Evolutionary conservation across 2,113 vertebrate genomes (phyloP).

Genomic region (Pelodiscus sinensis): DNA sequence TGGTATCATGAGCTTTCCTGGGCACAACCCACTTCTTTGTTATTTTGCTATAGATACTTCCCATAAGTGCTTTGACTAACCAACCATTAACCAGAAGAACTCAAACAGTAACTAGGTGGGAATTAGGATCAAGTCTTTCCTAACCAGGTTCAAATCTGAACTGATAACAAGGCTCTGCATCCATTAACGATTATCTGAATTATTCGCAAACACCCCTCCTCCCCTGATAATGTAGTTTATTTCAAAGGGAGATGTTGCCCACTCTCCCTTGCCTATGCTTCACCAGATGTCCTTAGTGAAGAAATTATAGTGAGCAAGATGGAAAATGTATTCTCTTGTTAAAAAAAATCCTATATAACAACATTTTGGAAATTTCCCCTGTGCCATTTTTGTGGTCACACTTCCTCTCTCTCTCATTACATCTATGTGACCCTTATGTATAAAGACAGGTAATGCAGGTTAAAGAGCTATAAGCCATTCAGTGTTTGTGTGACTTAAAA

Average conservation of each 20-base stretch:
- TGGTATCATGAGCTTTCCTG: too few species aligned
- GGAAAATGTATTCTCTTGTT: not conserved
- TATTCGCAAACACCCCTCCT: not conserved
- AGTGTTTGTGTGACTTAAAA: constrained; percentile 17
- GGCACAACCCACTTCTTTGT: too few species aligned
- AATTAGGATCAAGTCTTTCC: not conserved
- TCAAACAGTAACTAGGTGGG: not conserved
- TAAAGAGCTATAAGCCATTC: not conserved
- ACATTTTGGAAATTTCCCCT: rapidly evolving
- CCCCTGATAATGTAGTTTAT: not conserved
- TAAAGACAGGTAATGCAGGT: not conserved
- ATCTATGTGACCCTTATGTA: not conserved
- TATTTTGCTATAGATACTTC: not conserved
- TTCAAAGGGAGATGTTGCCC: not conserved
- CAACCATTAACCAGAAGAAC: not conserved
- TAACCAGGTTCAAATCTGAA: rapidly evolving
- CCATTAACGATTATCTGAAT: not conserved
- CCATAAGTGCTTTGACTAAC: not conserved
- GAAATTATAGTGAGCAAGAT: not conserved
- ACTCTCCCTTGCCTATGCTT: not conserved
- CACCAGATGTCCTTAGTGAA: not conserved
- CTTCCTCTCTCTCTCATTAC: rapidly evolving
- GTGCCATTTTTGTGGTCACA: rapidly evolving
- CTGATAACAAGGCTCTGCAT: rapidly evolving
- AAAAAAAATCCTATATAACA: not conserved